Evolutionary conservation across 1,140 invertebrate genomes (phyloP).

Genomic region (Lasaia peninsularis): DNA sequence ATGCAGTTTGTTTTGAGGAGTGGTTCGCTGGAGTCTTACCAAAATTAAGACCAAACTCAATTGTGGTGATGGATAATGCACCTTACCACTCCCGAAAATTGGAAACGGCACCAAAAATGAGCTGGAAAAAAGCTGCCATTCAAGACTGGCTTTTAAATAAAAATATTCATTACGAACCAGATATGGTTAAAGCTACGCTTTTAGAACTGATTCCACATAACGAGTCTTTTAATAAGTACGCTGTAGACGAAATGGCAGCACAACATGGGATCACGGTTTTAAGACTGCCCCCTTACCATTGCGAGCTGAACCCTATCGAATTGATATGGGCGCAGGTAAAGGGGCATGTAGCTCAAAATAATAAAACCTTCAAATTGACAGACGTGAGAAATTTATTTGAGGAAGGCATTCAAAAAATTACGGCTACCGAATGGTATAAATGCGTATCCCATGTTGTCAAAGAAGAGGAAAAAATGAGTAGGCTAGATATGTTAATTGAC

Average conservation of each 20-base stretch:
- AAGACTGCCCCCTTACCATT: conserved; percentile 17
- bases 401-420: too few relatives aligned
- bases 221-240: conserved; percentile 14
- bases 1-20: conserved; percentile 26
- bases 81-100: conserved; percentile 15
- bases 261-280: conserved; percentile 12
- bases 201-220: conserved; percentile 9
- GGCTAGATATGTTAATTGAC: conserved; percentile 14
- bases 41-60: conserved; percentile 10
- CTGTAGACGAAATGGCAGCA: conserved; percentile 8
- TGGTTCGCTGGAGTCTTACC: conserved; percentile 12
- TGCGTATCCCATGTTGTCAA: too few relatives aligned
- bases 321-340: conserved; percentile 17
- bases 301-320: conserved; percentile 18
- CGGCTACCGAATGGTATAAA: neutral
- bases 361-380: conserved; percentile 21
- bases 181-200: conserved; percentile 9
- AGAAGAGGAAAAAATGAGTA: too few relatives aligned
- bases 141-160: conserved; percentile 13
- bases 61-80: conserved; percentile 3
- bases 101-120: conserved; percentile 12
- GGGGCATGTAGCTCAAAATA: conserved; percentile 14
- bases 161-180: conserved; percentile 14
- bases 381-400: too few relatives aligned
- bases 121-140: conserved; percentile 13